phyloP scores from a whole-genome alignment of 1,140 invertebrate species.

The Rhopalosiphum padi region DNA sequence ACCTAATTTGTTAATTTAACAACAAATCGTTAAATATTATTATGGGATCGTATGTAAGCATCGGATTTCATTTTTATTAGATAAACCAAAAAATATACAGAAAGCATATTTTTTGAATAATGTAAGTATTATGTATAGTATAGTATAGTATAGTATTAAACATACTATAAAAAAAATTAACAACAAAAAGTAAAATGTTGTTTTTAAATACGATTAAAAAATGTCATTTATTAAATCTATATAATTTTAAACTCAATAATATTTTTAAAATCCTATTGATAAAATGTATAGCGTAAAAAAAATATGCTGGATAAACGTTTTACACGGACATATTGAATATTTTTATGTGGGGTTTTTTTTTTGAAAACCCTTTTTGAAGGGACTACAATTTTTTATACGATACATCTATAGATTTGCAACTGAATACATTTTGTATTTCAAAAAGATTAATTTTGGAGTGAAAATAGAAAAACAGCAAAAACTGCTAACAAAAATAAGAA shows the following conservation, averaged over 20 bases:
- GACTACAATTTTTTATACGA: background rate
- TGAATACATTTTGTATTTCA: background rate
- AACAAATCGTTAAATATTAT: background rate
- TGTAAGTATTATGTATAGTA: background rate
- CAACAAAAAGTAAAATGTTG: background rate
- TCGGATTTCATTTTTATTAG: background rate
- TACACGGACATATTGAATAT: background rate
- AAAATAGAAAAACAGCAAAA: background rate
- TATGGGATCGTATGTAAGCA: background rate
- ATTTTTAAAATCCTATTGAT: background rate
- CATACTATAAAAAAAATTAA: too few species aligned
- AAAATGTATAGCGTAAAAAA: too few species aligned
- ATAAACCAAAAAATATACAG: background rate
- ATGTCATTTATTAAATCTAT: background rate
- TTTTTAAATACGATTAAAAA: background rate
- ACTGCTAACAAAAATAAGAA: background rate
- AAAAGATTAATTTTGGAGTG: background rate
- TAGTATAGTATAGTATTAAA: too few species aligned
- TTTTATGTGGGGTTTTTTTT: background rate
- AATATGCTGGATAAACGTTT: background rate
- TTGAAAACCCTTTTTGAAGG: background rate
- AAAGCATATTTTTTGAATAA: background rate
- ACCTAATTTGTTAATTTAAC: background rate
- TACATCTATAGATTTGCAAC: background rate
- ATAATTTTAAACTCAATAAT: background rate